Percentiles rank a stretch among this genome's conserved stretches.
Conservation (phyloP, 2,113 vertebrate genomes). For the Hemibagrus wyckioides region DNA sequence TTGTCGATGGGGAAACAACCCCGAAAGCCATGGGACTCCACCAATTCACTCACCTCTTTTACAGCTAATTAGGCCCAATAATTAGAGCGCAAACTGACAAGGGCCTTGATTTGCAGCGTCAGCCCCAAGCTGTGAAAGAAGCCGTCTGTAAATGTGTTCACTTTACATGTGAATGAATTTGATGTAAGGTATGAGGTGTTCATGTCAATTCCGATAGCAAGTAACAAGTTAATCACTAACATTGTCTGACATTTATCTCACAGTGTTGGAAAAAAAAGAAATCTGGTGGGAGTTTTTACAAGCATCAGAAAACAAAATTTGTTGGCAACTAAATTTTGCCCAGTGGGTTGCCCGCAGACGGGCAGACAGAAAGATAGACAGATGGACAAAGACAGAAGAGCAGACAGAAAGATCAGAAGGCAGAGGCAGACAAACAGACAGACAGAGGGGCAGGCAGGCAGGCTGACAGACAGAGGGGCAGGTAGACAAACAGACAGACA, state of each 20-base stretch:
- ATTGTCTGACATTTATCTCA: not conserved
- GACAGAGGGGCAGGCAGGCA: no score
- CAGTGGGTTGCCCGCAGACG: not conserved
- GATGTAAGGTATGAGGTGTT: not conserved
- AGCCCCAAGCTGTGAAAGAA: not conserved
- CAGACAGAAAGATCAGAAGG: no score
- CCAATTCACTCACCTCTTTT: conserved; percentile 56
- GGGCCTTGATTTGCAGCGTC: conserved; percentile 3
- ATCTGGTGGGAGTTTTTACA: no score
- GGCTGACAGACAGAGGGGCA: no score
- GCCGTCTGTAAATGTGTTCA: not conserved
- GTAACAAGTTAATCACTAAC: not conserved
- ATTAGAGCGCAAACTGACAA: conserved; percentile 55
- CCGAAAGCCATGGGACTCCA: conserved; percentile 54
- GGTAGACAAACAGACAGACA: no score
- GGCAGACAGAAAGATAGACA: no score
- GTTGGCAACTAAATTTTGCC: not conserved
- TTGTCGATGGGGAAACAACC: conserved; percentile 63
- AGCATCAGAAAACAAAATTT: not conserved
- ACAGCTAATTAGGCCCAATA: conserved; percentile 61
- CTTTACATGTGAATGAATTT: not conserved
- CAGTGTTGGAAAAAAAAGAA: not conserved
- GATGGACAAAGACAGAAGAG: no score
- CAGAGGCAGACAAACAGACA: no score
- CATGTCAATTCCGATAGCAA: not conserved